Conservation (phyloP, 2,113 vertebrate species). For the Rhinoderma darwinii region DNA sequence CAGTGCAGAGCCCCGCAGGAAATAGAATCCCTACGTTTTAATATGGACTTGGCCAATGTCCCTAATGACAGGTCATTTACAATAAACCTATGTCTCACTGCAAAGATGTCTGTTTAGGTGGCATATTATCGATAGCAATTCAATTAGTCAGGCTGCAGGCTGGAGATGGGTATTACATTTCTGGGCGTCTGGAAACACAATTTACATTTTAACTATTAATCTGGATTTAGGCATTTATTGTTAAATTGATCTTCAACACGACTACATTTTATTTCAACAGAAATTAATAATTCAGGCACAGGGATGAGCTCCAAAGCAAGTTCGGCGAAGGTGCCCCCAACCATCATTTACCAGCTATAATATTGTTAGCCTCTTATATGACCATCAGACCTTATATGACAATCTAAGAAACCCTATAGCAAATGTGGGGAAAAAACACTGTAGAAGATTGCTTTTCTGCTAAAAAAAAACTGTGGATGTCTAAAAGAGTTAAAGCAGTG, state of each 20-base stretch:
- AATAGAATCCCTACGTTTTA: constrained; percentile 80
- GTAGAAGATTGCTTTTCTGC: too few relatives aligned
- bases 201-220: constrained; percentile 68
- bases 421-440: too few relatives aligned
- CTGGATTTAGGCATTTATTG: not conserved
- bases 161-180: constrained; percentile 61
- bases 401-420: too few relatives aligned
- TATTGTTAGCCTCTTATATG: too few relatives aligned
- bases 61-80: constrained; percentile 81
- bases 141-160: constrained; percentile 82
- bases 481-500: too few relatives aligned
- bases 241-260: constrained; percentile 17
- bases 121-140: constrained; percentile 85
- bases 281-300: not conserved
- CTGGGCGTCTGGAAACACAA: constrained; percentile 62
- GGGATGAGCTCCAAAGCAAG: not conserved
- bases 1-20: constrained; percentile 76
- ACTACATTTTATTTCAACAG: not conserved
- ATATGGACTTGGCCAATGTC: constrained; percentile 76
- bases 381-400: too few relatives aligned
- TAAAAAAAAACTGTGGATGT: too few relatives aligned
- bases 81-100: constrained; percentile 76
- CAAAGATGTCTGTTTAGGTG: constrained; percentile 80
- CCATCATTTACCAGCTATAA: not conserved
- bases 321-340: not conserved